Conservation (phyloP, 2,113 vertebrate species). For the Marmota flaviventris region DNA sequence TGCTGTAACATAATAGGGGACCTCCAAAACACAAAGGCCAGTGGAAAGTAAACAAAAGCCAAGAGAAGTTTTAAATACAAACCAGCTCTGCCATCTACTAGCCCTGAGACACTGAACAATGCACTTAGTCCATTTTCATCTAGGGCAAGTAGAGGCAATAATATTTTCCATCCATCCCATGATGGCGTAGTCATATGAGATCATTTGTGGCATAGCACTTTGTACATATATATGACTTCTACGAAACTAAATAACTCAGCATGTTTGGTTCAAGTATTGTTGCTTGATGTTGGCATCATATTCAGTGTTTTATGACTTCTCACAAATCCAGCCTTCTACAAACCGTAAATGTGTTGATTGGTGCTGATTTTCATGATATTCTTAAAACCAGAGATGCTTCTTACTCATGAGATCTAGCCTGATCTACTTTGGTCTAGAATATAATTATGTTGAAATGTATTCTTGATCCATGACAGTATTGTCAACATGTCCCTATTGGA, state of each 20-base stretch:
- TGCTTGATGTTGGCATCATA: neutral
- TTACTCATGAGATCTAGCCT: neutral
- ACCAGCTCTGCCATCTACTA: neutral
- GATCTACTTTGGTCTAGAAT: neutral
- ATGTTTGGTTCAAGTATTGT: neutral
- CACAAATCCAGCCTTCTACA: neutral
- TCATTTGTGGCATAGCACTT: neutral
- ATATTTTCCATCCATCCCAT: neutral
- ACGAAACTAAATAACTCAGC: neutral
- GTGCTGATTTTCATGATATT: neutral
- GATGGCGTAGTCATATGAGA: neutral
- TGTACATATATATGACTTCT: neutral
- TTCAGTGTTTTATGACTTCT: neutral
- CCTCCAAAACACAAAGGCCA: neutral
- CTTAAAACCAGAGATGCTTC: constrained; percentile 1
- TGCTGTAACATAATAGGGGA: neutral
- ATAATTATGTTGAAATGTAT: neutral
- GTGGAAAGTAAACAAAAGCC: constrained; percentile 18
- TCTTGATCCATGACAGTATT: constrained; percentile 20
- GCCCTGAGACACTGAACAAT: neutral
- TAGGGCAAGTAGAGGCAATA: neutral
- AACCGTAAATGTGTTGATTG: neutral
- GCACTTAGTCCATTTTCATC: neutral
- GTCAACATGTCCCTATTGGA: constrained; percentile 42
- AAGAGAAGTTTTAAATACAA: neutral